Evolutionary conservation across 2,888 invertebrate species (phyloP).

Genomic region (Orchesella flavescens): DNA sequence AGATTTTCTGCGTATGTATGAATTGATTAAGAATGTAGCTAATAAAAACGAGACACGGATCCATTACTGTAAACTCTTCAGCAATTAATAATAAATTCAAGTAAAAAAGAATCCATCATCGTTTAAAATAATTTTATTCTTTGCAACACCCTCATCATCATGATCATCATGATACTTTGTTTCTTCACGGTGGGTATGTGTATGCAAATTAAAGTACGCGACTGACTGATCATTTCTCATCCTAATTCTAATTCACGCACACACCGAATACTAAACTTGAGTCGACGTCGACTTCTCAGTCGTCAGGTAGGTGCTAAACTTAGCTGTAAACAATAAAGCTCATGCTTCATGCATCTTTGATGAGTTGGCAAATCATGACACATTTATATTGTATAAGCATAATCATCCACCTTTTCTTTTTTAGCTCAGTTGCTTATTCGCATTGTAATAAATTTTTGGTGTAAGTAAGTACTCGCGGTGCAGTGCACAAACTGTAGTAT

Average conservation of each 20-base stretch:
- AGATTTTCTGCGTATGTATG: not conserved
- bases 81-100: not conserved
- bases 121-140: too few relatives aligned
- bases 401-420: slow-evolving; percentile 29
- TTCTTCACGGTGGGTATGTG: not conserved
- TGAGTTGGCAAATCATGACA: slow-evolving; percentile 49
- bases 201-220: not conserved
- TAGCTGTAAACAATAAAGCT: slow-evolving; percentile 40
- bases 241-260: slow-evolving; percentile 27
- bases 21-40: not conserved
- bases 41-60: not conserved
- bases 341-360: slow-evolving; percentile 44
- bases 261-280: not conserved
- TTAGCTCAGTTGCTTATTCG: slow-evolving; percentile 10
- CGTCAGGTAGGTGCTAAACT: not conserved
- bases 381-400: slow-evolving; percentile 3
- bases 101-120: not conserved
- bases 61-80: not conserved
- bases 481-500: not conserved
- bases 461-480: not conserved
- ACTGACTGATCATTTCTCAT: slow-evolving; percentile 29
- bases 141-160: not conserved
- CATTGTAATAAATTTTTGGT: not conserved
- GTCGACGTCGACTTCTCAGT: too few relatives aligned
- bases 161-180: not conserved